Base-by-base conservation (phyloP, 2,888 invertebrate genomes). In the Helicoverpa assulta region DNA sequence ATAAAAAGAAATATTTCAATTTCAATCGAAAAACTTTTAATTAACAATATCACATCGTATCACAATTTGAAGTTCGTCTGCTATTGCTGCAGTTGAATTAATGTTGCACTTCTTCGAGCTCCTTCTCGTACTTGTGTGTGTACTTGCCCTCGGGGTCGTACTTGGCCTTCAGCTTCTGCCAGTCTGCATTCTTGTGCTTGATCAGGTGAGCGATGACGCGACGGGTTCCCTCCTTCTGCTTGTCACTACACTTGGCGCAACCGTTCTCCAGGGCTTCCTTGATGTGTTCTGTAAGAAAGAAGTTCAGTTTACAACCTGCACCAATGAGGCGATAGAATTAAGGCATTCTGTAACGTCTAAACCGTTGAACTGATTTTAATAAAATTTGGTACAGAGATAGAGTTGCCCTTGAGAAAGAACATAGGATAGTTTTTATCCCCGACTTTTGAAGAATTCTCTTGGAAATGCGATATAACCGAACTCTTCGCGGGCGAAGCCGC, bases 71-170 rank as follows among this genome's bases (percentile, higher is more conserved):
- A 40, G 40, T 40, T 33, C 7, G 7, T 33, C 7, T 40, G 14
- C 40, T 40, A 7, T 40, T 1, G 1, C 10, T 37, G 47, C 50
- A 37, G 12, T 63, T 52, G n/a, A 60, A 18, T 26, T 12, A 21
- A 19, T 18, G 7, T 51, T 87, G 79, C 29, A 86, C 72, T 26
- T 84, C 67, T 40, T 83, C 86, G 0, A 92, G 86, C 60, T 92
- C 91, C 8, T 85, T 78, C 67, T 95, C 93, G 75, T 93, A 94
- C 55, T 89, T 90, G 7, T 71, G 76, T 8, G 85, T 80, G 85
- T 87, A 95, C 40, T 90, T 88, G 33, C 75, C 87, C 0, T 86
- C 77, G 0, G 94, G 93, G 73, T 96, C 95, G 76, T 91, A 95
- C 60, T 94, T 94, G 37, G 68, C 85, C 21, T 83, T 81, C 16